phyloP scores from a whole-genome alignment of 2,797 vertebrate genomes.

The Hyperoplus lanceolatus region DNA sequence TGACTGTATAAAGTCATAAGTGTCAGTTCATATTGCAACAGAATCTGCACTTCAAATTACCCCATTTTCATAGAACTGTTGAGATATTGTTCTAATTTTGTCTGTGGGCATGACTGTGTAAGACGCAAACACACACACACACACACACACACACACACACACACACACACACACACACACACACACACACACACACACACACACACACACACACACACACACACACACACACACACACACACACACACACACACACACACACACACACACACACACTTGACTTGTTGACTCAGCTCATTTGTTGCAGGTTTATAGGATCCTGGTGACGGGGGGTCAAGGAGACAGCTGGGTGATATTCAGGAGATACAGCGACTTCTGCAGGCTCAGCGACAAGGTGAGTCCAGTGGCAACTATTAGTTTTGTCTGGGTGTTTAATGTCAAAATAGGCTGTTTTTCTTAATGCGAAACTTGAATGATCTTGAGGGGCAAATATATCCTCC shows the following conservation, averaged over 20 bases:
- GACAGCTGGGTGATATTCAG: slow-evolving; percentile 77
- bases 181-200: background rate
- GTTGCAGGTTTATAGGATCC: slow-evolving; percentile 78
- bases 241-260: no score
- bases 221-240: no score
- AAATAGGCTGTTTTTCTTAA: background rate
- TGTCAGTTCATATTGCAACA: slow-evolving; percentile 2
- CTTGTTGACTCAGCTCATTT: slow-evolving; percentile 14
- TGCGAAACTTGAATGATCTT: background rate
- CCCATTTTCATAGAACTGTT: background rate
- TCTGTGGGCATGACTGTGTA: background rate
- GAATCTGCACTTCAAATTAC: background rate
- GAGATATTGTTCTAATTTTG: background rate
- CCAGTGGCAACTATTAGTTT: background rate
- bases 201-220: no score
- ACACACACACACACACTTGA: background rate
- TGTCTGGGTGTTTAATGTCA: background rate
- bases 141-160: background rate
- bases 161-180: no score
- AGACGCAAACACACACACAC: background rate
- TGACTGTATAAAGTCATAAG: slow-evolving; percentile 1
- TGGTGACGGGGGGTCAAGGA: slow-evolving; percentile 63
- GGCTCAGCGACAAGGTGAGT: slow-evolving; percentile 63
- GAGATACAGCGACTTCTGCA: slow-evolving; percentile 74
- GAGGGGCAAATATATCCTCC: background rate